These are phyloP conservation scores for Phlogophora meticulosa DNA, from an alignment of 2,888 invertebrate species.

Conservation along the genomic window DNA sequence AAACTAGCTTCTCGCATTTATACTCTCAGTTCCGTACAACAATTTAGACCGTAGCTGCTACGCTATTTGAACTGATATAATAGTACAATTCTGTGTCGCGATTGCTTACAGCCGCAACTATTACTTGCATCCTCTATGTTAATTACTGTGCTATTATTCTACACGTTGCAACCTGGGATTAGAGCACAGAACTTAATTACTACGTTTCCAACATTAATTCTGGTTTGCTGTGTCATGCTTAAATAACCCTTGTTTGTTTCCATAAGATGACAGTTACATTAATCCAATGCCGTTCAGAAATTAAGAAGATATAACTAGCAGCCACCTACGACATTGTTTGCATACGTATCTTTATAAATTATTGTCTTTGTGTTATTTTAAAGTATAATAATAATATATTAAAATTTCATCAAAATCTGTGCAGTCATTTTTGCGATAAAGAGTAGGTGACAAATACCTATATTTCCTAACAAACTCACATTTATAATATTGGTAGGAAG, in stretches of 20 bases:
- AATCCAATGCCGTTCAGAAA: no score
- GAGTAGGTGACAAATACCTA: no score
- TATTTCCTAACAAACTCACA: no score
- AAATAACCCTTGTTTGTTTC: background rate
- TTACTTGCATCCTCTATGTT: slow-evolving; percentile 41
- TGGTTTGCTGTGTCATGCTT: background rate
- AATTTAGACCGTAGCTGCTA: slow-evolving; percentile 21
- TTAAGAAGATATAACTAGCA: background rate
- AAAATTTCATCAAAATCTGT: no score
- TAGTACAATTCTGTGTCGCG: slow-evolving; percentile 31
- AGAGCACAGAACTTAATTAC: slow-evolving; percentile 23
- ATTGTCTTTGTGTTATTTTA: no score
- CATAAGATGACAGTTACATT: background rate
- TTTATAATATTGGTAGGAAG: no score
- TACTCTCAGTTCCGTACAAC: slow-evolving; percentile 5
- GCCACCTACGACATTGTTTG: no score
- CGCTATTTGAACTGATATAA: slow-evolving; percentile 38
- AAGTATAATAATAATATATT: no score
- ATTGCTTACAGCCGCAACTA: slow-evolving; percentile 45
- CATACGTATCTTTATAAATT: no score
- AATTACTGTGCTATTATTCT: slow-evolving; percentile 31
- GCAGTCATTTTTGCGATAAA: no score
- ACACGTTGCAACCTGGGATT: slow-evolving; percentile 25
- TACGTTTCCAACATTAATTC: slow-evolving; percentile 5
- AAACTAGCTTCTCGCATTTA: slow-evolving; percentile 22